A percentile compares a stretch with the other conserved stretches of the same genome.
These are phyloP conservation scores for Oxycera nigricornis DNA, from an alignment of 2,888 invertebrate genomes.

Conservation along the genomic window DNA sequence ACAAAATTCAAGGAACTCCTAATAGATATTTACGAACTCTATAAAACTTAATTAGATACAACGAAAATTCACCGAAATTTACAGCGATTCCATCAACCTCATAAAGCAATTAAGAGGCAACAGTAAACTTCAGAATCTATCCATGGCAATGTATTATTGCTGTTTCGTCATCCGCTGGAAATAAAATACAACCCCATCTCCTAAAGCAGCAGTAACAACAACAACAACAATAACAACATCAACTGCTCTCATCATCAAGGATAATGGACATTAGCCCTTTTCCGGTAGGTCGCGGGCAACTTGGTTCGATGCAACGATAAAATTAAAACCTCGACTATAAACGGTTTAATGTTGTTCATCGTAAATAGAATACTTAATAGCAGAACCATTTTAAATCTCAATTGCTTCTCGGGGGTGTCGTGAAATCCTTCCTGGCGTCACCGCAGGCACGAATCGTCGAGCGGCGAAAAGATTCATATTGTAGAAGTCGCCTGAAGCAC, in stretches of 20 bases:
- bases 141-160: not conserved
- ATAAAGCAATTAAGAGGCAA: not conserved
- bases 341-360: conserved; percentile 38
- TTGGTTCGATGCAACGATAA: conserved; percentile 9
- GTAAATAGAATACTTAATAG: conserved; percentile 41
- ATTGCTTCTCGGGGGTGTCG: conserved; percentile 30
- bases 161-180: not conserved
- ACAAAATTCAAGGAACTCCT: too few relatives aligned
- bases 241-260: not conserved
- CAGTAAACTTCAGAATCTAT: not conserved
- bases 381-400: conserved; percentile 38
- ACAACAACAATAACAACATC: too few relatives aligned
- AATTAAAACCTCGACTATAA: conserved; percentile 39
- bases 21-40: too few relatives aligned
- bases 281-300: not conserved
- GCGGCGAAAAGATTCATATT: not conserved
- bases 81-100: not conserved
- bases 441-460: conserved; percentile 1
- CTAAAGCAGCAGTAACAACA: too few relatives aligned
- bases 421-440: conserved; percentile 21
- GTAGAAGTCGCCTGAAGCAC: not conserved
- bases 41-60: too few relatives aligned
- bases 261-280: conserved; percentile 24
- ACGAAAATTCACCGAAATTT: too few relatives aligned
- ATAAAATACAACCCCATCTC: not conserved